These are phyloP conservation scores for Frankliniella fusca DNA, from an alignment of 2,888 invertebrate genomes.

Conservation along the genomic window DNA sequence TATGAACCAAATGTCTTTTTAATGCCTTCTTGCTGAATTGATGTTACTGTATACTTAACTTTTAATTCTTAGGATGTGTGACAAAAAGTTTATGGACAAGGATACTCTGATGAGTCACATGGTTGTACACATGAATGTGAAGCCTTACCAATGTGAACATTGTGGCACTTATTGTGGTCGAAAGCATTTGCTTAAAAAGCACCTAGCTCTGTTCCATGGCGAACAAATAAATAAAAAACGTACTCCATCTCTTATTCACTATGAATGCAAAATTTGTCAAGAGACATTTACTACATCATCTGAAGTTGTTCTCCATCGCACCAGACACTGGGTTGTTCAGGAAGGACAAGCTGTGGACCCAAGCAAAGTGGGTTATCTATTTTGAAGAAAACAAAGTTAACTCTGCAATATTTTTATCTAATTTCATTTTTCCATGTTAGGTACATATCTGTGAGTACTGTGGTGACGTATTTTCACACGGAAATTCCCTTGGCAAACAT, in stretches of 20 bases:
- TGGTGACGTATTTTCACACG: slow-evolving; percentile 32
- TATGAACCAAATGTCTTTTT: not conserved
- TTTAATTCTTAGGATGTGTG: slow-evolving; percentile 29
- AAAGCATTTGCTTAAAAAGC: slow-evolving; percentile 34
- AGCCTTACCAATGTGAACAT: slow-evolving; percentile 36
- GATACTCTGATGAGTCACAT: slow-evolving; percentile 36
- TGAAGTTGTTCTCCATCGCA: slow-evolving; percentile 36
- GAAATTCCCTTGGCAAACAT: slow-evolving; percentile 34
- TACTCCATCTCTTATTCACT: slow-evolving; percentile 37
- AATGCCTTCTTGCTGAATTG: not conserved
- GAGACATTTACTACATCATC: slow-evolving; percentile 36
- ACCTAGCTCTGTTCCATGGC: slow-evolving; percentile 34
- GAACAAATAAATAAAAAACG: slow-evolving; percentile 30
- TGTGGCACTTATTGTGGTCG: slow-evolving; percentile 35
- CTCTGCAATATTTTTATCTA: not conserved
- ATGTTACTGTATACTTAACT: not conserved
- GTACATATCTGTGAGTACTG: slow-evolving; percentile 37
- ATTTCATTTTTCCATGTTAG: not conserved
- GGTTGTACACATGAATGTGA: slow-evolving; percentile 35
- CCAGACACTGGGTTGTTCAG: slow-evolving; percentile 33
- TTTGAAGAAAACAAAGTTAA: no score
- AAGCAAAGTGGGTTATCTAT: not conserved
- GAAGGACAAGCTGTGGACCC: slow-evolving; percentile 9
- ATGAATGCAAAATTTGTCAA: slow-evolving; percentile 36
- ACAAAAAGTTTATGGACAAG: slow-evolving; percentile 31